phyloP scores from a whole-genome alignment of 2,888 invertebrate genomes.

The Xylota sylvarum region DNA sequence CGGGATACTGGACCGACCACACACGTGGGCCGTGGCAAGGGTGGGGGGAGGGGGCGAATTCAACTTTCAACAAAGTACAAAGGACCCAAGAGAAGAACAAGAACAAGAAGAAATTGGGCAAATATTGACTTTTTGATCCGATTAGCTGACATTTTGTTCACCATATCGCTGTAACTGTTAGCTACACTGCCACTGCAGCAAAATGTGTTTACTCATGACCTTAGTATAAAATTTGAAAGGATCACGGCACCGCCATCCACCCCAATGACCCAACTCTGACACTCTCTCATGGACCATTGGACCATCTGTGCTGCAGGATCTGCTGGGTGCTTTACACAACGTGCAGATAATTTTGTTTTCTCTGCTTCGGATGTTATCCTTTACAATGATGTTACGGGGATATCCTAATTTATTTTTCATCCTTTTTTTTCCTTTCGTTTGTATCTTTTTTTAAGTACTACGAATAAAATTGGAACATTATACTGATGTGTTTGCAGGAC shows the following conservation, averaged over 20 bases:
- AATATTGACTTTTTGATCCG: conserved; percentile 75
- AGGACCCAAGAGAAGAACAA: conserved; percentile 10
- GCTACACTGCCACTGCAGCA: conserved; percentile 56
- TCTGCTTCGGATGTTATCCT: conserved; percentile 46
- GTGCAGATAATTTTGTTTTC: conserved; percentile 50
- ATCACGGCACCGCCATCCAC: conserved; percentile 6
- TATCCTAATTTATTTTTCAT: conserved; percentile 54
- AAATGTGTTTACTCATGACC: conserved; percentile 67
- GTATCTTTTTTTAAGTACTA: conserved; percentile 15
- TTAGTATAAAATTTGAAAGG: conserved; percentile 46
- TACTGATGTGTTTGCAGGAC: conserved; percentile 5
- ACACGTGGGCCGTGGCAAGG: not conserved
- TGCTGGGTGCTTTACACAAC: conserved; percentile 9
- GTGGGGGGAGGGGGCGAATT: conserved; percentile 5
- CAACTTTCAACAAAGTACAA: conserved; percentile 31
- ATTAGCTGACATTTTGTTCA: conserved; percentile 66
- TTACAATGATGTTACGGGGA: conserved; percentile 55
- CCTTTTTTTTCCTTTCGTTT: not conserved
- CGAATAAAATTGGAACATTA: conserved; percentile 52
- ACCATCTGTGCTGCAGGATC: conserved; percentile 29
- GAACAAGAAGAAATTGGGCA: conserved; percentile 57
- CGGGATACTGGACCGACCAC: not conserved
- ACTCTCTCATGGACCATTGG: conserved; percentile 4
- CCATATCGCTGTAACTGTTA: conserved; percentile 32
- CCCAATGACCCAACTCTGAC: conserved; percentile 20